phyloP scores from a whole-genome alignment of 2,113 vertebrate species.

The Turdus rufiventris region DNA sequence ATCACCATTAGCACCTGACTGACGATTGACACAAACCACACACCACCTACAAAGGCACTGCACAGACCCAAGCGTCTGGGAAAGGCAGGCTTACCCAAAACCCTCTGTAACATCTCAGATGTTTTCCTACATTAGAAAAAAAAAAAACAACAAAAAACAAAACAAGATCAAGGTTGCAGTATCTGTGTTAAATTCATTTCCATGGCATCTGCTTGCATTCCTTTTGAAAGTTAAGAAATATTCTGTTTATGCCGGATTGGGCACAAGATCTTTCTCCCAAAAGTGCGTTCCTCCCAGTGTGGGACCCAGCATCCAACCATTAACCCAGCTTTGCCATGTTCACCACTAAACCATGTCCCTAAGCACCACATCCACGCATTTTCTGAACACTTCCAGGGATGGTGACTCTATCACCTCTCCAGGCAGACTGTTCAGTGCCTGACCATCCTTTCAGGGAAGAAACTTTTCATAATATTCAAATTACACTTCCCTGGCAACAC shows the following conservation, averaged over 20 bases:
- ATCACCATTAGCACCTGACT: conserved; percentile 45
- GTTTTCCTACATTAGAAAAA: background rate
- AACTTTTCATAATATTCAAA: background rate
- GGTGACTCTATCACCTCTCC: background rate
- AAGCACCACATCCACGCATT: background rate
- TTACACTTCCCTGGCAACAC: accelerated
- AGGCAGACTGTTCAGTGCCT: background rate
- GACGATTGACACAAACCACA: conserved; percentile 52
- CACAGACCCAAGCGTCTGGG: background rate
- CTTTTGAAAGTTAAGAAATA: background rate
- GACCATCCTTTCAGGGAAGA: background rate
- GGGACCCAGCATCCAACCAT: background rate
- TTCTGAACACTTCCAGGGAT: background rate
- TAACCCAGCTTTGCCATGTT: background rate
- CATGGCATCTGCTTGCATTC: background rate
- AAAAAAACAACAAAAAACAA: background rate
- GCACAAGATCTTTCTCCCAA: background rate
- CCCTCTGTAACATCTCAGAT: background rate
- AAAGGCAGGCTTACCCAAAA: conserved; percentile 17
- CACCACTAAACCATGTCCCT: background rate
- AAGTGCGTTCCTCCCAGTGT: background rate
- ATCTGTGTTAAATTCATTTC: conserved; percentile 1
- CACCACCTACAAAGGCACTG: conserved; percentile 21
- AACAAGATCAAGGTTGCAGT: background rate
- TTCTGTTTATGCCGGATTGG: background rate